A percentile compares a stretch with the other conserved stretches of the same genome.
These are phyloP conservation scores for Horisme vitalbata DNA, from an alignment of 2,888 invertebrate genomes.

Conservation along the genomic window DNA sequence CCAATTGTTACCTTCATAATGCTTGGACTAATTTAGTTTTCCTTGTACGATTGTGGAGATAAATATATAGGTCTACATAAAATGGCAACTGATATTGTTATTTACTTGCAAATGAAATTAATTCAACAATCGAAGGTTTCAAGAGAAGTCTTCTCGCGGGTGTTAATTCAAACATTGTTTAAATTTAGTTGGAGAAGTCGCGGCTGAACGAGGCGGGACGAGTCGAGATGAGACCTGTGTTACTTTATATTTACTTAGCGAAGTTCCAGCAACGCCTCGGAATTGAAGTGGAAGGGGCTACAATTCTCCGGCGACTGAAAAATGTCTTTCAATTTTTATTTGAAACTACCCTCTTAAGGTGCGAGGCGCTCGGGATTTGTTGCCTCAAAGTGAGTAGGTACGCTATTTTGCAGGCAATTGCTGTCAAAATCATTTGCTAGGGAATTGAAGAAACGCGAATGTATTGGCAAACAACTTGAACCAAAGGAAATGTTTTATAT, in stretches of 20 bases:
- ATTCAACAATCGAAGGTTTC: no score
- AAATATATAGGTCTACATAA: no score
- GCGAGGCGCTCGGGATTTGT: conserved; percentile 21
- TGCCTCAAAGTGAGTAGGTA: conserved; percentile 26
- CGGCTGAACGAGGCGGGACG: no score
- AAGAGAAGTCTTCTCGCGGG: no score
- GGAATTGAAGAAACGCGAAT: neutral
- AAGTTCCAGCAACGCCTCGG: neutral
- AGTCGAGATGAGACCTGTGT: neutral
- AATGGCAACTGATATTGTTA: no score
- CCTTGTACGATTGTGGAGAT: no score
- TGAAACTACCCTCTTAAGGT: conserved; percentile 18
- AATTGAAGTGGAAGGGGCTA: neutral
- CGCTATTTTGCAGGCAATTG: conserved; percentile 28
- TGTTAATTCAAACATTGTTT: no score
- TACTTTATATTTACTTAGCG: conserved; percentile 1
- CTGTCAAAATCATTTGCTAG: conserved; percentile 29
- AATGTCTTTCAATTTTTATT: conserved; percentile 19
- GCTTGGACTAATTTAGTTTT: no score
- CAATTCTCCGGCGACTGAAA: conserved; percentile 5
- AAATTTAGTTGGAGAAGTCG: no score
- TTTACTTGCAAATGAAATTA: no score
- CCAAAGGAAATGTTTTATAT: conserved; percentile 4
- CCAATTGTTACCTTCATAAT: no score
- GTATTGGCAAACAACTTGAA: neutral